Evolutionary conservation across 2,888 invertebrate species (phyloP).

Genomic region (Hypomecis punctinalis): DNA sequence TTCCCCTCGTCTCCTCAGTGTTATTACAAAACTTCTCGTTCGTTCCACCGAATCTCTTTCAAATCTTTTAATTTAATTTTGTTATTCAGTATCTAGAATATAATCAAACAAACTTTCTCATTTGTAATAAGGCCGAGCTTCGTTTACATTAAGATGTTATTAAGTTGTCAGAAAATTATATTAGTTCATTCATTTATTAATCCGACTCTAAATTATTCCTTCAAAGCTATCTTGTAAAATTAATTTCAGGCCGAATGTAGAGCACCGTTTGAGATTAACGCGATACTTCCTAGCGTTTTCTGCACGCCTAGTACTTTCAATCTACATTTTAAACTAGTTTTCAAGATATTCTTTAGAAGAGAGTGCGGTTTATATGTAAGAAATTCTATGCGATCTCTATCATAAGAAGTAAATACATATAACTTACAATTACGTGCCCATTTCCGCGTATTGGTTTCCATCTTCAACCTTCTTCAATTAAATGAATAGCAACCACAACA

Average conservation of each 20-base stretch:
- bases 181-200: constrained; percentile 6
- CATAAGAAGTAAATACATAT: too few relatives aligned
- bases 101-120: background rate
- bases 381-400: too few relatives aligned
- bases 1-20: too few relatives aligned
- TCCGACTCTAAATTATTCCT: constrained; percentile 9
- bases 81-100: background rate
- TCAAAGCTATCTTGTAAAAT: constrained; percentile 18
- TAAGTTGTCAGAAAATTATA: constrained; percentile 9
- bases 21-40: too few relatives aligned
- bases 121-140: background rate
- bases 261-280: constrained; percentile 23
- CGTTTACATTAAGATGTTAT: constrained; percentile 1
- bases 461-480: background rate
- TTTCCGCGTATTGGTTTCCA: too few relatives aligned
- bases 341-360: background rate
- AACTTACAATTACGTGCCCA: too few relatives aligned
- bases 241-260: constrained; percentile 19
- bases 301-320: constrained; percentile 25
- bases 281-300: constrained; percentile 14
- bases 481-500: background rate
- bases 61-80: background rate
- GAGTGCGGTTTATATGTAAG: too few relatives aligned
- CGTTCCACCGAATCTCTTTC: too few relatives aligned
- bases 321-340: constrained; percentile 23